These are phyloP conservation scores for Pomacea canaliculata DNA, from an alignment of 2,888 invertebrate species.

Conservation along the genomic window DNA sequence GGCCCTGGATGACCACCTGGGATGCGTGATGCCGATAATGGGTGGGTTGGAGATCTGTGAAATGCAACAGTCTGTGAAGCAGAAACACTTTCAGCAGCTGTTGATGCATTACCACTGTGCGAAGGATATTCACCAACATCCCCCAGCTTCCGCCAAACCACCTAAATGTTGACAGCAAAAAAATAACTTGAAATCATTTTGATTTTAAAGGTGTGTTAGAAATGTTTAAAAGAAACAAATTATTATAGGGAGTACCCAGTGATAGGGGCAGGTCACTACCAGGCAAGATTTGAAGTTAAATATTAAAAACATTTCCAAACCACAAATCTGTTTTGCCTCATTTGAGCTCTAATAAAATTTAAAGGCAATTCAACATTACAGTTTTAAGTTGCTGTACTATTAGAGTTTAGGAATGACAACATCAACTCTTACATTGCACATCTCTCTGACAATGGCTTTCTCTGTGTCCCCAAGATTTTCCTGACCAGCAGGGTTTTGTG, in stretches of 20 bases:
- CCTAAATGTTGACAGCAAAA: constrained; percentile 35
- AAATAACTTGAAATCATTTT: not conserved
- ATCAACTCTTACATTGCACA: constrained; percentile 84
- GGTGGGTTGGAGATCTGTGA: constrained; percentile 23
- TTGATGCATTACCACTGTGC: constrained; percentile 1
- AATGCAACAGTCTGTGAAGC: constrained; percentile 25
- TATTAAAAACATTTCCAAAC: too few relatives aligned
- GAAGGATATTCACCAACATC: constrained; percentile 38
- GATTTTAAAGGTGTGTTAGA: too few relatives aligned
- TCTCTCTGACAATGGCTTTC: constrained; percentile 91
- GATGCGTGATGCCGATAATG: constrained; percentile 7
- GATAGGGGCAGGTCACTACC: too few relatives aligned
- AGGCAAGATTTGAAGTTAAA: too few relatives aligned
- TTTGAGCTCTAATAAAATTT: too few relatives aligned
- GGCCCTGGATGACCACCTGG: constrained; percentile 18
- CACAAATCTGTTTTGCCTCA: too few relatives aligned
- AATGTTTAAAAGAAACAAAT: too few relatives aligned
- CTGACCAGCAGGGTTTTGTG: constrained; percentile 49
- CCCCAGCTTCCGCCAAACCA: constrained; percentile 62
- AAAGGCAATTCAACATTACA: too few relatives aligned
- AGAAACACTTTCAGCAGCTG: not conserved
- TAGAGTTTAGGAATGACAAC: too few relatives aligned
- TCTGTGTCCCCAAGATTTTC: constrained; percentile 78
- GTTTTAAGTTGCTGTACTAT: too few relatives aligned
- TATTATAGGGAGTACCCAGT: too few relatives aligned